Conservation (phyloP, 2,113 vertebrate genomes). For the Diadophis punctatus region DNA sequence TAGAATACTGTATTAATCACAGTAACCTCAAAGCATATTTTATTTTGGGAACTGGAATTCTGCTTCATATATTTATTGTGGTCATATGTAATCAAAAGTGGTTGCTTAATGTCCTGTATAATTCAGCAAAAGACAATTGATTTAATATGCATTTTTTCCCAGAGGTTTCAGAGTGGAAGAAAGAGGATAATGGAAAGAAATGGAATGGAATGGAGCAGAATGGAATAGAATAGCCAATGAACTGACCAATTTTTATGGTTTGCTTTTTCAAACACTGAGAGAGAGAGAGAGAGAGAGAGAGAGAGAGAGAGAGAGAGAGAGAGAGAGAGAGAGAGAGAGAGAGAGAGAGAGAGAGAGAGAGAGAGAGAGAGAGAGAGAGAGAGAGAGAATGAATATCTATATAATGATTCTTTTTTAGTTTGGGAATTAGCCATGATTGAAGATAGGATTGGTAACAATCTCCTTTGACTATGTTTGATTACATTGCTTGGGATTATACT, state of each 20-base stretch:
- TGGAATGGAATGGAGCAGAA: not conserved
- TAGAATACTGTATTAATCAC: conserved; percentile 2
- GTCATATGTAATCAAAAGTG: not conserved
- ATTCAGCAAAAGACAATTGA: not conserved
- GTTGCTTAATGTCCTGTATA: not conserved
- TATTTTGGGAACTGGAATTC: conserved; percentile 21
- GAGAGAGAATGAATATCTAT: not conserved
- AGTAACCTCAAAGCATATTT: not conserved
- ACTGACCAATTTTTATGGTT: not conserved
- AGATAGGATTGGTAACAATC: not conserved
- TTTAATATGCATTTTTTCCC: conserved; percentile 16
- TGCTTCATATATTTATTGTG: conserved; percentile 24
- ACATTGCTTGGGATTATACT: not conserved
- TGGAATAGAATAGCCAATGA: not conserved
- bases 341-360: no score
- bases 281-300: no score
- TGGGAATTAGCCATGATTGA: not conserved
- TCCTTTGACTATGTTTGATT: not conserved
- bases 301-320: not conserved
- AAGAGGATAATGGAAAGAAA: not conserved
- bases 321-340: no score
- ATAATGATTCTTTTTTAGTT: not conserved
- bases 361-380: no score
- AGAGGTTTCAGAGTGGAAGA: not conserved
- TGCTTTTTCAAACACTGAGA: not conserved